These are phyloP conservation scores for Sceliomorpha sp. DNA, from an alignment of 2,888 invertebrate species.

Conservation along the genomic window DNA sequence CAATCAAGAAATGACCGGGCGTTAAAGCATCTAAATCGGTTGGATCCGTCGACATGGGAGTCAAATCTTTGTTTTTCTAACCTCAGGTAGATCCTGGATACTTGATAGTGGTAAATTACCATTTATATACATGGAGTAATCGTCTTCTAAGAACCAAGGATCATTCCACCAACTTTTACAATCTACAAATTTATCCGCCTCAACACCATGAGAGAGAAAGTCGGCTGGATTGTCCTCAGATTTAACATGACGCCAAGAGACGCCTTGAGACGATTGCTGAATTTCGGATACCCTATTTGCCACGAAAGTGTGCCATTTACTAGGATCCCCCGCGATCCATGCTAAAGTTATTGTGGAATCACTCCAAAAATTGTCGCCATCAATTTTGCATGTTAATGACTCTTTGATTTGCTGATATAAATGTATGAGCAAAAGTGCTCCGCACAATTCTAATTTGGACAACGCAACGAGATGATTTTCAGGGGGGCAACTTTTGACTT, in stretches of 20 bases:
- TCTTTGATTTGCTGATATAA: not conserved
- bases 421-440: not conserved
- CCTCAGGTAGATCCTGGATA: no score
- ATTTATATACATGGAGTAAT: no score
- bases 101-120: no score
- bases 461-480: slow-evolving; percentile 7
- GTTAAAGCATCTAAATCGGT: slow-evolving; percentile 51
- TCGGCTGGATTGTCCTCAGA: not conserved
- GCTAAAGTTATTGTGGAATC: slow-evolving; percentile 56
- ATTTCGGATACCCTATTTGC: slow-evolving; percentile 13
- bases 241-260: not conserved
- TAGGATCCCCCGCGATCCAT: slow-evolving; percentile 54
- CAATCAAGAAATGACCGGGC: slow-evolving; percentile 57
- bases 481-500: slow-evolving; percentile 35
- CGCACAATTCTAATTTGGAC: slow-evolving; percentile 1
- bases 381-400: not conserved
- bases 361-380: slow-evolving; percentile 45
- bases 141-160: not conserved
- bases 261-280: not conserved
- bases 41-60: slow-evolving; percentile 54
- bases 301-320: slow-evolving; percentile 22
- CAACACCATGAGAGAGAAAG: not conserved
- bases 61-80: not conserved
- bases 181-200: not conserved
- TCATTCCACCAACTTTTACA: not conserved